Conservation (phyloP, 1,140 invertebrate genomes). For the Tetramorium parvispinum region DNA sequence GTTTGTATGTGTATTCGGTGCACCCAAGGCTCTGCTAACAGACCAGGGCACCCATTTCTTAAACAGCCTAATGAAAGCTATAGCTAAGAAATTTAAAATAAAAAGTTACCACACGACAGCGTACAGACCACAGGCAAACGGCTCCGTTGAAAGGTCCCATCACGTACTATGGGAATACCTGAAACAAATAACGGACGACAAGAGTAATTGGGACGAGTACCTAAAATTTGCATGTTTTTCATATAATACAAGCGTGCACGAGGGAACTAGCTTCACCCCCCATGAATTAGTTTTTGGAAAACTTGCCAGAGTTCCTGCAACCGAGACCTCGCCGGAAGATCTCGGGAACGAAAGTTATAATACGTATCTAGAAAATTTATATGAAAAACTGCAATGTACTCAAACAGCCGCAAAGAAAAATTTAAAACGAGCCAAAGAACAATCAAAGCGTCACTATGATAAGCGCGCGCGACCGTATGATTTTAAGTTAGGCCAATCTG, state of each 20-base stretch:
- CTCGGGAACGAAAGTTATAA: not conserved
- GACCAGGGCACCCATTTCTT: slow-evolving; percentile 32
- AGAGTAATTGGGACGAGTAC: not conserved
- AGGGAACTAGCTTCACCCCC: not conserved
- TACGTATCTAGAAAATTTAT: not conserved
- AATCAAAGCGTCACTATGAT: slow-evolving; percentile 54
- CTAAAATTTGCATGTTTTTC: slow-evolving; percentile 50
- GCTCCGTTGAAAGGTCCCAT: slow-evolving; percentile 69
- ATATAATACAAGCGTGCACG: slow-evolving; percentile 71
- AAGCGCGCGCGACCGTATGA: not conserved
- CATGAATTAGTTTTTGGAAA: slow-evolving; percentile 20
- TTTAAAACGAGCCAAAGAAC: slow-evolving; percentile 14
- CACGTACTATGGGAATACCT: slow-evolving; percentile 70
- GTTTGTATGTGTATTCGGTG: no score
- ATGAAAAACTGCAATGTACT: not conserved
- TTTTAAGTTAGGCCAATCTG: not conserved
- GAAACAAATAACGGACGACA: slow-evolving; percentile 61
- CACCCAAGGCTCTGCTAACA: no score
- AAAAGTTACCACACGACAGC: not conserved
- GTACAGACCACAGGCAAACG: slow-evolving; percentile 46
- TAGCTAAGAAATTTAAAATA: slow-evolving; percentile 26
- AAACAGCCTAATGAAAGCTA: not conserved
- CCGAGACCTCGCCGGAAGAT: not conserved
- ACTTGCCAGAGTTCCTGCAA: not conserved
- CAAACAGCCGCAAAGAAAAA: slow-evolving; percentile 16